Evolutionary conservation across 2,888 invertebrate species (phyloP).

Genomic region (Hyposoter dolosus): DNA sequence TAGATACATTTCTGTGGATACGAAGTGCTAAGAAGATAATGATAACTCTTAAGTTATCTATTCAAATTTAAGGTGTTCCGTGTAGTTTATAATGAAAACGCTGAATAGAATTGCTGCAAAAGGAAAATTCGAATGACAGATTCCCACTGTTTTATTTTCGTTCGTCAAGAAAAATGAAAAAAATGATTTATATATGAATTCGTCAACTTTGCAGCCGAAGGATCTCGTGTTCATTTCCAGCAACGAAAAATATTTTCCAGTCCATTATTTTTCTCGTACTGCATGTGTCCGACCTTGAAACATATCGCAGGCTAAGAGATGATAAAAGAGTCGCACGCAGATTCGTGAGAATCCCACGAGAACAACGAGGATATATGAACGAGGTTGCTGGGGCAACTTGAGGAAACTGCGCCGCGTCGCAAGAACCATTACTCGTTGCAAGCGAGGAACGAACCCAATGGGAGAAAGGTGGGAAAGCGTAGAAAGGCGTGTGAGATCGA

Average conservation of each 20-base stretch:
- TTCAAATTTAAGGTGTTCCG: neutral
- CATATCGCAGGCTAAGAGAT: neutral
- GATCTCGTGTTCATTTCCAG: neutral
- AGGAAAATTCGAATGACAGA: too few species aligned
- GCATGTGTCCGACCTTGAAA: neutral
- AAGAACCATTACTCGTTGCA: constrained; percentile 63
- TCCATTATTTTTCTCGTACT: neutral
- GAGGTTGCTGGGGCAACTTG: constrained; percentile 48
- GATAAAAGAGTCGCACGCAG: constrained; percentile 46
- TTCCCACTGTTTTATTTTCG: too few species aligned
- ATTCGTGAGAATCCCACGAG: constrained; percentile 45
- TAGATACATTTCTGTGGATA: neutral
- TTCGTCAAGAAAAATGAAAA: too few species aligned
- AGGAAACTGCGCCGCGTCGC: constrained; percentile 46
- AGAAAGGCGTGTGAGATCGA: constrained; percentile 62
- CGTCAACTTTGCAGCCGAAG: neutral
- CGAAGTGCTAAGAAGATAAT: neutral
- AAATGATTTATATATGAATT: neutral
- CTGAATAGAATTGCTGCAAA: neutral
- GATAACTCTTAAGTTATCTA: neutral
- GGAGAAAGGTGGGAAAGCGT: constrained; percentile 45
- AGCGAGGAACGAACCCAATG: constrained; percentile 39
- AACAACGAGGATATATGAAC: constrained; percentile 32
- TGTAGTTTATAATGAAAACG: neutral
- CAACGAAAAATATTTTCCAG: neutral